Evolutionary conservation across 2,113 vertebrate genomes (phyloP), one percentile per base, ranked within the genome.

Genomic region (Serilophus lunatus): DNA sequence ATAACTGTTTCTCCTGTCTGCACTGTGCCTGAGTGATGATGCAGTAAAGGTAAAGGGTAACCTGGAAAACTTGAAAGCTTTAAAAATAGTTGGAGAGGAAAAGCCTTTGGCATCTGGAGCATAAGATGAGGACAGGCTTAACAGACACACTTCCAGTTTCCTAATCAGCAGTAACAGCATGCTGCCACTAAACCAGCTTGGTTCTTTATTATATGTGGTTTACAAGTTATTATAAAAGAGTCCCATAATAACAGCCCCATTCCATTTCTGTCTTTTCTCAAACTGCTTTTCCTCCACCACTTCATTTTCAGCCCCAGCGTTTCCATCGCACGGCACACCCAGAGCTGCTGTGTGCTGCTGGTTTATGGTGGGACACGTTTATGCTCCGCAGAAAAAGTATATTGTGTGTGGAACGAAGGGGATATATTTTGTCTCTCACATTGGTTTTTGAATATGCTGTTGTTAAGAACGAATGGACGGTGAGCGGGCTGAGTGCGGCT

Each of bases 401-500:
- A 14, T 13, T 70, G 65, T 56, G 44, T 66, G 68, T 51, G 28
- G 80, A 49, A 68, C 51, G 44, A 13, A 49, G 77, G 72, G 45
- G 86, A 63, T 49, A 3, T 3, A 13, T 65, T 96, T 81, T 69
- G 36, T 59, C 56, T 90, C 31, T 1, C 57, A 9, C 18, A 0
- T 19, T 22, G 70, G 13, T 42, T 95, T n/a, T 59, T 54, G 84
- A 47, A 23, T 92, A 35, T 53, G 75, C 82, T 35, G 28, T 5
- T 91, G 85, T 90, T 57, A 68, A 92, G 68, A 89, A 47, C n/a
- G 71, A 50, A 12, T 4, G 49, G 76, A 44, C 7, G 31, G 75
- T 0, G 5, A 42, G 49, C 1, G 4, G 53, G 69, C 20, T 0
- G 10, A 63, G 28, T 5, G 56, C 1, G 0, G 88, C 71, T 5